Percentiles rank a stretch among this genome's conserved stretches.
These are phyloP conservation scores for Colletes collaris DNA, from an alignment of 2,888 invertebrate species.

Conservation along the genomic window DNA sequence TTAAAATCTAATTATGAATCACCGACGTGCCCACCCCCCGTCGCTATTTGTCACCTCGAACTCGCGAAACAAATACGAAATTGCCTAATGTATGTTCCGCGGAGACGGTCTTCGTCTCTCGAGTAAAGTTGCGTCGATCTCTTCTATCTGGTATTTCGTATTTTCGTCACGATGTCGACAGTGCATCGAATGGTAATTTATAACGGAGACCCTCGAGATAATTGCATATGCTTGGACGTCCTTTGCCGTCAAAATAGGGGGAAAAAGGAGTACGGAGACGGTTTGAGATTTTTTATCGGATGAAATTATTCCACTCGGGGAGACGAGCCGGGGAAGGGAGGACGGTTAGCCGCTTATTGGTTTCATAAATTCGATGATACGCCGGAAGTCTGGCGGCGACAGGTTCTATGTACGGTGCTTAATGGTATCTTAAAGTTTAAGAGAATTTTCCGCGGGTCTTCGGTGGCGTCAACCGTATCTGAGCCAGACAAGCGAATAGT, in stretches of 20 bases:
- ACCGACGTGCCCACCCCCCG: conserved; percentile 2
- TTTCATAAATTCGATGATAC: conserved; percentile 62
- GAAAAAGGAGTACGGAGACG: not conserved
- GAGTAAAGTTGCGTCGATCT: too few relatives aligned
- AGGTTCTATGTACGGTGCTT: conserved; percentile 57
- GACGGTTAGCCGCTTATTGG: conserved; percentile 56
- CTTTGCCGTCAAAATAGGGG: not conserved
- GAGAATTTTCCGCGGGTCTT: conserved; percentile 58
- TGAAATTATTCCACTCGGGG: conserved; percentile 24
- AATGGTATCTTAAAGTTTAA: conserved; percentile 71
- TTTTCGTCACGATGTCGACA: too few relatives aligned
- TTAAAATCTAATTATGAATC: conserved; percentile 61
- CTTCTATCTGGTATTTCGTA: too few relatives aligned
- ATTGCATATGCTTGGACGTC: too few relatives aligned
- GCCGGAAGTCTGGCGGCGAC: conserved; percentile 54
- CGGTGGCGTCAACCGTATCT: conserved; percentile 64
- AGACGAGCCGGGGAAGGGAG: not conserved
- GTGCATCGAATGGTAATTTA: too few relatives aligned
- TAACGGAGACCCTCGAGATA: too few relatives aligned
- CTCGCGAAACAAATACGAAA: not conserved
- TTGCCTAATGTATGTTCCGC: not conserved
- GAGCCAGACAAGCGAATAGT: conserved; percentile 72
- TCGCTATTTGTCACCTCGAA: conserved; percentile 36
- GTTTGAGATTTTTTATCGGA: conserved; percentile 16
- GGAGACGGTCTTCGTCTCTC: too few relatives aligned